Conservation (phyloP, 2,888 invertebrate species). For the Camponotus fellah region DNA sequence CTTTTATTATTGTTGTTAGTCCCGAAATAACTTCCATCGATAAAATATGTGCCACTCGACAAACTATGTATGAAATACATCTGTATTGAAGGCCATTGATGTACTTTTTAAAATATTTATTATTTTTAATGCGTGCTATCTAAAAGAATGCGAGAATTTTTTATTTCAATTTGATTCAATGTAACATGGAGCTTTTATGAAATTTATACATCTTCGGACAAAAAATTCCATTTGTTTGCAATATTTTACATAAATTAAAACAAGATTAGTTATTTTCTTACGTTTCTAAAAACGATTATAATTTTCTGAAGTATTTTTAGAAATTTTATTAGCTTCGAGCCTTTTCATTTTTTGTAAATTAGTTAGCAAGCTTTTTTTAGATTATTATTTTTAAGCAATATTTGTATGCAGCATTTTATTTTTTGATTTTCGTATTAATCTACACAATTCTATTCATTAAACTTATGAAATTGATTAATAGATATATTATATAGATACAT, state of each 20-base stretch:
- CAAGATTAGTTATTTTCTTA: neutral
- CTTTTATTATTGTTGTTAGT: conserved; percentile 4
- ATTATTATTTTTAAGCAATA: neutral
- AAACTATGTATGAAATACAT: neutral
- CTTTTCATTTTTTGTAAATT: too few species aligned
- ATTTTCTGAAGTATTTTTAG: too few species aligned
- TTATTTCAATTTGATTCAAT: too few species aligned
- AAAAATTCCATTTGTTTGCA: conserved; percentile 5
- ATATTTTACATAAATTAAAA: neutral
- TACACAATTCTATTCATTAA: neutral
- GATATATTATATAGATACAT: too few species aligned
- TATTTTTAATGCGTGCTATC: too few species aligned
- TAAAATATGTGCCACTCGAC: neutral
- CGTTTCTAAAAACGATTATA: too few species aligned
- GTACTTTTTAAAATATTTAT: too few species aligned
- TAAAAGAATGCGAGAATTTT: too few species aligned
- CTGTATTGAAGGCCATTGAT: neutral
- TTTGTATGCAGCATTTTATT: neutral
- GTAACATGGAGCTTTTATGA: too few species aligned
- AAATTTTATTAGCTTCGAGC: too few species aligned
- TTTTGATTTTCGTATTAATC: neutral
- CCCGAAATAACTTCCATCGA: conserved; percentile 5
- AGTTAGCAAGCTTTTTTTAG: too few species aligned
- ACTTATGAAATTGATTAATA: neutral
- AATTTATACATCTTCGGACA: neutral